Conservation (phyloP, 2,888 invertebrate species). For the Acanthosepion esculentum region DNA sequence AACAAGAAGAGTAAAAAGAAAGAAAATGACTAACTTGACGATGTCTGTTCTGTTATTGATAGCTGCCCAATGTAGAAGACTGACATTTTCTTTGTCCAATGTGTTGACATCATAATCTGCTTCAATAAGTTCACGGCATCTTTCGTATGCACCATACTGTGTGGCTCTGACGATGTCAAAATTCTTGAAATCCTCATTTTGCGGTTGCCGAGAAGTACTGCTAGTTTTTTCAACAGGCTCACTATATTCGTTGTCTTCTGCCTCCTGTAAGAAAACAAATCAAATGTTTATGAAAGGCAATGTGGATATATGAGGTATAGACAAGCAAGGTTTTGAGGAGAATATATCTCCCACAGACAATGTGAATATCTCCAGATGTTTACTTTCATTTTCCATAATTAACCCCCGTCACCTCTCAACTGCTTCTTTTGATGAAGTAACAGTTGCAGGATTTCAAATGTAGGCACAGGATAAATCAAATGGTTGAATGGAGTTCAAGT, state of each 20-base stretch:
- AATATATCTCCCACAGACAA: too few species aligned
- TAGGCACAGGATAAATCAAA: too few species aligned
- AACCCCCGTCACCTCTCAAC: too few species aligned
- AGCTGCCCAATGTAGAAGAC: constrained; percentile 98
- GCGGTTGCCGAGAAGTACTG: constrained; percentile 47
- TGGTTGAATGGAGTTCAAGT: too few species aligned
- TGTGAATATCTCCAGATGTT: too few species aligned
- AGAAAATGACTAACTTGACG: constrained; percentile 78
- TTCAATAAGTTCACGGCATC: constrained; percentile 85
- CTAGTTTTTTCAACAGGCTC: neutral
- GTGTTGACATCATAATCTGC: constrained; percentile 92
- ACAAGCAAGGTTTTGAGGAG: too few species aligned
- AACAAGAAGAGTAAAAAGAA: neutral
- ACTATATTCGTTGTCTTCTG: constrained; percentile 8
- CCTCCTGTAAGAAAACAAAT: constrained; percentile 8
- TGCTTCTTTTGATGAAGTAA: too few species aligned
- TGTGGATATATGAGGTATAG: neutral
- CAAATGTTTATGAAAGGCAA: neutral
- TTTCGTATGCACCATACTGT: constrained; percentile 91
- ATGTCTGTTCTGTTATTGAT: constrained; percentile 97
- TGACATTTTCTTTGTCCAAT: constrained; percentile 95
- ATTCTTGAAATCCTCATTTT: constrained; percentile 64
- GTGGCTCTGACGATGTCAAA: constrained; percentile 78
- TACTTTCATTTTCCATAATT: too few species aligned
- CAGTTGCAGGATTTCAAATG: too few species aligned